Conservation (phyloP, 2,888 invertebrate genomes). For the Xiphydria camelus region DNA sequence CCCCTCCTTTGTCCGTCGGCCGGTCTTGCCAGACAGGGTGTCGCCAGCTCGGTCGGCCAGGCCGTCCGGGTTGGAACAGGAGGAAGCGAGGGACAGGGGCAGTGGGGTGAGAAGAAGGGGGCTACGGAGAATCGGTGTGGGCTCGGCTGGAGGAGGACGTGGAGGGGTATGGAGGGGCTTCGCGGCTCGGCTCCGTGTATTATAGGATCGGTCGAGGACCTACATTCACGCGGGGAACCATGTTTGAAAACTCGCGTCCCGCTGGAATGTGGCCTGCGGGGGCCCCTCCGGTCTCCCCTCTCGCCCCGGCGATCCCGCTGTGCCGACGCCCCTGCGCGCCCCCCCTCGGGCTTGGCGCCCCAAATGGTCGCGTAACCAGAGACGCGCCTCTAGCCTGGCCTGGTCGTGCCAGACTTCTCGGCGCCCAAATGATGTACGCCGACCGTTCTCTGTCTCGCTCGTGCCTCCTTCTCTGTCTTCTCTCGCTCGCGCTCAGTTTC, state of each 20-base stretch:
- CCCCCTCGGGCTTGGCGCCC: slow-evolving; percentile 42
- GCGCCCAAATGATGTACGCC: slow-evolving; percentile 56
- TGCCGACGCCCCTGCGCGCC: not conserved
- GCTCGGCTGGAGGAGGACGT: not conserved
- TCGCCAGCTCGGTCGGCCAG: slow-evolving; percentile 84
- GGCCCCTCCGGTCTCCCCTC: slow-evolving; percentile 31
- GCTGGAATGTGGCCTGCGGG: slow-evolving; percentile 52
- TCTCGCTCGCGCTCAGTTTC: slow-evolving; percentile 15
- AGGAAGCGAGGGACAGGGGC: slow-evolving; percentile 2
- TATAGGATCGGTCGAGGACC: slow-evolving; percentile 55
- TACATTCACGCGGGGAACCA: slow-evolving; percentile 55
- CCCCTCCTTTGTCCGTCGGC: slow-evolving; percentile 60
- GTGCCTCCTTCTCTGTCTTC: not conserved
- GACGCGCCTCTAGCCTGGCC: slow-evolving; percentile 46
- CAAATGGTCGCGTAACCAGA: slow-evolving; percentile 58
- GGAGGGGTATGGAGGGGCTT: slow-evolving; percentile 1
- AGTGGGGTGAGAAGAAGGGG: slow-evolving; percentile 18
- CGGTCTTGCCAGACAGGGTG: slow-evolving; percentile 91
- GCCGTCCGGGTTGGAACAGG: slow-evolving; percentile 54
- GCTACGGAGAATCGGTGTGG: slow-evolving; percentile 15
- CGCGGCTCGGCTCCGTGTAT: slow-evolving; percentile 12
- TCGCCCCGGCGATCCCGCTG: too few species aligned
- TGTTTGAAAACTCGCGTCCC: slow-evolving; percentile 54
- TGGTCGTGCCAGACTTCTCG: slow-evolving; percentile 55
- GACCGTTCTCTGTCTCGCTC: slow-evolving; percentile 31